A percentile compares a stretch with the other conserved stretches of the same genome.
phyloP scores from a whole-genome alignment of 1,140 invertebrate genomes.

The Macrotrachela quadricornifera region DNA sequence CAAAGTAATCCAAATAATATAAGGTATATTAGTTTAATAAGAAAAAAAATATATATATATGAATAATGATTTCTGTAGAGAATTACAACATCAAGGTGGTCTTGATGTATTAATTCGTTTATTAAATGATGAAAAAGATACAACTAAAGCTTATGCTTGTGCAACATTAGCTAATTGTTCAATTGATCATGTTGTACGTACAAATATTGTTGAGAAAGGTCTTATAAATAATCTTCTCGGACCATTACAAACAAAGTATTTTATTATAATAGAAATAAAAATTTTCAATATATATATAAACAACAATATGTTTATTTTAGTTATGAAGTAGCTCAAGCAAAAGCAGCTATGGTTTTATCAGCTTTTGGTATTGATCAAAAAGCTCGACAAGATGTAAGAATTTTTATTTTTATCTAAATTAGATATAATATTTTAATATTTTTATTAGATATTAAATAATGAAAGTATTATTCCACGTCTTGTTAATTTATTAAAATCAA shows the following conservation, averaged over 20 bases:
- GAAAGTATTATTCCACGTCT: constrained; percentile 19
- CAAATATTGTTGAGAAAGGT: constrained; percentile 11
- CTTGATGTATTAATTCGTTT: constrained; percentile 20
- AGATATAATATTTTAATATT: background rate
- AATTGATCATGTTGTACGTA: constrained; percentile 19
- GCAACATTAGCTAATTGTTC: constrained; percentile 26
- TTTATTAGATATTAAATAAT: constrained; percentile 15
- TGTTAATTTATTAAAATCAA: constrained; percentile 20
- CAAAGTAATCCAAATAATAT: constrained; percentile 21
- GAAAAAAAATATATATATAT: no score
- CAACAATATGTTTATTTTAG: constrained; percentile 8
- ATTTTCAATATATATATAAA: no score
- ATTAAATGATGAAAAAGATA: constrained; percentile 18
- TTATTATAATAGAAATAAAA: no score
- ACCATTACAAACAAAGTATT: no score
- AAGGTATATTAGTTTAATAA: constrained; percentile 15
- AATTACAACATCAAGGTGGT: constrained; percentile 9
- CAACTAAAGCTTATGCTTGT: constrained; percentile 22
- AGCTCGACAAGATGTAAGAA: constrained; percentile 18
- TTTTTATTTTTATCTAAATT: no score
- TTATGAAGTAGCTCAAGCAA: constrained; percentile 21
- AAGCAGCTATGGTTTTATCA: constrained; percentile 21
- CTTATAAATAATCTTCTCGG: no score
- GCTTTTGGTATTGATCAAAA: constrained; percentile 22
- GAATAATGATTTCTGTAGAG: no score